These are phyloP conservation scores for Nesidiocoris tenuis DNA, from an alignment of 2,888 invertebrate genomes.

Conservation along the genomic window DNA sequence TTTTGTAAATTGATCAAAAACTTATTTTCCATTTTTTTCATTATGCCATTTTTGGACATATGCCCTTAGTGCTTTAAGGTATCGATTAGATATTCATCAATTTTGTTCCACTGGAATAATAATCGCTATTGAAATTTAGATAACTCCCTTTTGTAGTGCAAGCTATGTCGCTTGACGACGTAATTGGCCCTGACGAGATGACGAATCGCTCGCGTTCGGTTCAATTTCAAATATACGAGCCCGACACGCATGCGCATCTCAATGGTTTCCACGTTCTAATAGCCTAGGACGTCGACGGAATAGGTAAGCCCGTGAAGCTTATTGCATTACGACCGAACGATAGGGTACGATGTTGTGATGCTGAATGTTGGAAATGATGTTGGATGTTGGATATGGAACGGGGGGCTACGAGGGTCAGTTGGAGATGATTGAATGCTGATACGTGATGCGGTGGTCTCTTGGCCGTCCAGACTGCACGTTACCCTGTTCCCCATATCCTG, in stretches of 20 bases:
- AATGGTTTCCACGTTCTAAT: not conserved
- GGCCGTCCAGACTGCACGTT: not conserved
- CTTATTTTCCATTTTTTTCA: too few species aligned
- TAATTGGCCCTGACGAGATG: not conserved
- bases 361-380: not conserved
- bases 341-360: not conserved
- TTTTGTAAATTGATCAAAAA: too few species aligned
- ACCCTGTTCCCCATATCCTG: not conserved
- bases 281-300: not conserved
- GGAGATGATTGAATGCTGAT: not conserved
- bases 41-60: too few species aligned
- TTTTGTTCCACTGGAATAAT: too few species aligned
- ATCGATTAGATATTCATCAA: too few species aligned
- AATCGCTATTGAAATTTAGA: too few species aligned
- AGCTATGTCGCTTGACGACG: too few species aligned
- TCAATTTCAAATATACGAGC: not conserved
- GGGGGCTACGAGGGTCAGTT: not conserved
- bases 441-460: not conserved
- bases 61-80: too few species aligned
- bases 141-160: too few species aligned
- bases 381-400: not conserved
- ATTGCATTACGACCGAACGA: not conserved
- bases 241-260: not conserved
- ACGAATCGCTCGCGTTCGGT: not conserved
- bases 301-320: not conserved